Base-by-base conservation (phyloP, 2,797 vertebrate genomes). In the Acrossocheilus fasciatus region DNA sequence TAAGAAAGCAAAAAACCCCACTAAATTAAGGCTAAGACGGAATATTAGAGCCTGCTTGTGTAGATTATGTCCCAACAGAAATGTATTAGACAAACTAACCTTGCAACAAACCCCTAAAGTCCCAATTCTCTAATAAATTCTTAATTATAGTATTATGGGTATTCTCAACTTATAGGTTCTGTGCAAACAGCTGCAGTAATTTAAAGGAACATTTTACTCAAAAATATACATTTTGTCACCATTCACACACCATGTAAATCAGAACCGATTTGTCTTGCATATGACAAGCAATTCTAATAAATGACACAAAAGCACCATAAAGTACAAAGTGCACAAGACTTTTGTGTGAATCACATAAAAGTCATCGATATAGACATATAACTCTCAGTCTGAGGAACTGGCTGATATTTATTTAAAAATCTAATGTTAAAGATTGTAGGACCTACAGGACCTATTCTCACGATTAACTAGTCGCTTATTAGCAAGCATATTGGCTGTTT, bases 1-100 rank as follows among this genome's bases (percentile, higher is more conserved):
- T 59, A 66, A 88, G 66, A 91, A 26, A 41, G 64, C 36, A 54
- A 47, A 12, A 54, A 54, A 75, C 43, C 5, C 7, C 39, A 81
- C 41, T 81, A 87, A 87, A 83, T 81, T 39, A 64, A 83, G 43
- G 23, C 26, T 6, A 47, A 47, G 4, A 75, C 50, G 4, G 59
- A 75, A 83, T 75, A 83, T 50, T 17, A 75, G 12, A n/a, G 41
- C 41, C 43, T 62, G 41, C 70, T 50, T 66, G 20, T 50, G 57
- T 64, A 47, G 70, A 83, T 75, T 64, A 64, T 75, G 30, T 52
- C 57, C 57, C 59, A 62, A 52, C 57, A 75, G 11, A 50, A 66
- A 66, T 50, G 0, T 72, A 82, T 82, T 18, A 82, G 15, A 43
- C 47, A 41, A 69, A 64, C n/a, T 79, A n/a, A 64, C 8, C n/a